Percentiles rank a stretch among this genome's conserved stretches.
Conservation (phyloP, 2,113 vertebrate genomes). For the Rhizomys pruinosus region DNA sequence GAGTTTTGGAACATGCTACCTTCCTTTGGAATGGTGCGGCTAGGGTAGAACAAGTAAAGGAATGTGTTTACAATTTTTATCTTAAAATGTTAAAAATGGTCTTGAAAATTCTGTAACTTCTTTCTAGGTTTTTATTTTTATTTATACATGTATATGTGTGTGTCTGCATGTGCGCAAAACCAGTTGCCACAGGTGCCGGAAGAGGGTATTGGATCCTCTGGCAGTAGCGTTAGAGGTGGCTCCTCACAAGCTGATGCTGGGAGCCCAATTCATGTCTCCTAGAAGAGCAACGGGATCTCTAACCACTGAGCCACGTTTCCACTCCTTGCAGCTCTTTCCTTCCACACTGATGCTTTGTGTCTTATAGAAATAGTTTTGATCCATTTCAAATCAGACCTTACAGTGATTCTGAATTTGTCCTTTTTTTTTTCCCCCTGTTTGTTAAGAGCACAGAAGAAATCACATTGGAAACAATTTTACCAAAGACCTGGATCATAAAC, state of each 20-base stretch:
- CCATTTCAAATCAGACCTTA: not conserved
- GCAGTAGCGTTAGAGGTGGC: not conserved
- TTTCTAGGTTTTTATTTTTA: not conserved
- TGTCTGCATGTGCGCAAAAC: not conserved
- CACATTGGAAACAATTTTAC: not conserved
- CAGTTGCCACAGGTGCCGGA: no score
- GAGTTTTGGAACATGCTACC: not conserved
- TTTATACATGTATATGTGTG: no score
- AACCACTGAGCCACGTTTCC: not conserved
- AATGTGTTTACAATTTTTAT: not conserved
- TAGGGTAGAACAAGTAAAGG: not conserved
- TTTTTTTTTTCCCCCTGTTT: not conserved
- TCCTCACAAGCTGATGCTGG: not conserved
- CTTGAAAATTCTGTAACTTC: not conserved
- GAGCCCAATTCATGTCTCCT: not conserved
- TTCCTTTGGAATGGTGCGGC: not conserved
- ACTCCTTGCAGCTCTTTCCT: accelerated
- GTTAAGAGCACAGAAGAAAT: not conserved
- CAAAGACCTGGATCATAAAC: not conserved
- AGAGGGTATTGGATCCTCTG: no score
- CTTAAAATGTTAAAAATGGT: not conserved
- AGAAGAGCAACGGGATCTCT: not conserved
- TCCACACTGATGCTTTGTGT: not conserved
- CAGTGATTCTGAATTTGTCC: not conserved
- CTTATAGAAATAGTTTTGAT: not conserved